phyloP scores from a whole-genome alignment of 2,113 vertebrate species.

The Diadophis punctatus region DNA sequence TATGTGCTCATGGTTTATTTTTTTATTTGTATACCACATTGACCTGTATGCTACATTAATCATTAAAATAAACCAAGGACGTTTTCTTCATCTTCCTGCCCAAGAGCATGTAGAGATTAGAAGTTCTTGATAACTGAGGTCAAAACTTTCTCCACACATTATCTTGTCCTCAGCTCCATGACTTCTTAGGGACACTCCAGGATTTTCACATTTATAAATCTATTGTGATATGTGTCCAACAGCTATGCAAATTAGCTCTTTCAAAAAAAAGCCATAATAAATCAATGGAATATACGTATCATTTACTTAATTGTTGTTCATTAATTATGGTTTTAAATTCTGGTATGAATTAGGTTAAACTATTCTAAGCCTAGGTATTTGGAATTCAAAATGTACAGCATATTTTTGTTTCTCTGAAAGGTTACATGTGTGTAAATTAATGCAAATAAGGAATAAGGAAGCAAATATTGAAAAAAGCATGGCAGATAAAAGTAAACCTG shows the following conservation, averaged over 20 bases:
- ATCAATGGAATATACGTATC: neutral
- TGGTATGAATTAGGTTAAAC: conserved; percentile 14
- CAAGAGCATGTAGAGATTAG: neutral
- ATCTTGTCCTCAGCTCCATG: neutral
- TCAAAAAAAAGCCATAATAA: neutral
- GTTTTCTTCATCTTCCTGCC: neutral
- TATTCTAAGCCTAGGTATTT: conserved; percentile 3
- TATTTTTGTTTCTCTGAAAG: neutral
- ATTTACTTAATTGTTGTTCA: conserved; percentile 30
- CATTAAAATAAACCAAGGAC: neutral
- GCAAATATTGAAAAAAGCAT: neutral
- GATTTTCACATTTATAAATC: neutral
- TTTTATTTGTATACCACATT: neutral
- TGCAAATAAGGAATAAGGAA: neutral
- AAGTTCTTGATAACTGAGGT: neutral
- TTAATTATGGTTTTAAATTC: conserved; percentile 26
- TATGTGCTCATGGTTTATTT: neutral
- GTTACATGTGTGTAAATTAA: neutral
- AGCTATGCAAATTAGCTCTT: neutral
- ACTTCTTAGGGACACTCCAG: neutral
- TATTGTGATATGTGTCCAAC: neutral
- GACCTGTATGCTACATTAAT: neutral
- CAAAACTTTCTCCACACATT: neutral
- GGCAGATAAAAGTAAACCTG: neutral
- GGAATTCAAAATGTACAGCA: conserved; percentile 2